Percentiles rank a stretch among this genome's conserved stretches.
Evolutionary conservation across 2,797 vertebrate species (phyloP).

Genomic region (Anguilla anguilla): DNA sequence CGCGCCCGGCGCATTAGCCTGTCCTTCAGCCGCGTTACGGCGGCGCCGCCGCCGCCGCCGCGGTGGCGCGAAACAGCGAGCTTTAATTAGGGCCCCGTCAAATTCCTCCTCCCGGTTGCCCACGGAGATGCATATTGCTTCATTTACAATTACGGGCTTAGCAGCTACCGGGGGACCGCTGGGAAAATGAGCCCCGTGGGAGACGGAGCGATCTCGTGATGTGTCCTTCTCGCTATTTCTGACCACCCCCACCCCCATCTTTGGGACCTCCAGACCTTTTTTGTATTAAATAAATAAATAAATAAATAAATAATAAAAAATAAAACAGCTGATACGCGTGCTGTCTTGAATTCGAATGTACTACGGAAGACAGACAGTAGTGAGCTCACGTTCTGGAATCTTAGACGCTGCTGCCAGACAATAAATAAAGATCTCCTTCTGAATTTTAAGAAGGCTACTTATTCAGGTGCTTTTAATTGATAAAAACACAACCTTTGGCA

Average conservation of each 20-base stretch:
- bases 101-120: background rate
- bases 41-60: background rate
- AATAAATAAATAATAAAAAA: background rate
- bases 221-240: background rate
- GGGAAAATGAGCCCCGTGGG: background rate
- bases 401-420: background rate
- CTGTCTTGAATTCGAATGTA: background rate
- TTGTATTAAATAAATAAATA: too few species aligned
- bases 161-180: background rate
- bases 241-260: background rate
- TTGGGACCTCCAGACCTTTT: background rate
- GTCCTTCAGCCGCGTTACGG: background rate
- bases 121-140: conserved; percentile 1
- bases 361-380: background rate
- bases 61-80: background rate
- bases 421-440: background rate
- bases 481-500: background rate
- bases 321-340: background rate
- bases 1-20: background rate
- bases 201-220: background rate
- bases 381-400: background rate
- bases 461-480: background rate
- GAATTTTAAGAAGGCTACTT: background rate
- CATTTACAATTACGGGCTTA: background rate
- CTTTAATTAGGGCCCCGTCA: background rate